Percentiles rank a stretch among this genome's conserved stretches.
These are phyloP conservation scores for Muscina levida DNA, from an alignment of 2,888 invertebrate genomes.

Conservation along the genomic window DNA sequence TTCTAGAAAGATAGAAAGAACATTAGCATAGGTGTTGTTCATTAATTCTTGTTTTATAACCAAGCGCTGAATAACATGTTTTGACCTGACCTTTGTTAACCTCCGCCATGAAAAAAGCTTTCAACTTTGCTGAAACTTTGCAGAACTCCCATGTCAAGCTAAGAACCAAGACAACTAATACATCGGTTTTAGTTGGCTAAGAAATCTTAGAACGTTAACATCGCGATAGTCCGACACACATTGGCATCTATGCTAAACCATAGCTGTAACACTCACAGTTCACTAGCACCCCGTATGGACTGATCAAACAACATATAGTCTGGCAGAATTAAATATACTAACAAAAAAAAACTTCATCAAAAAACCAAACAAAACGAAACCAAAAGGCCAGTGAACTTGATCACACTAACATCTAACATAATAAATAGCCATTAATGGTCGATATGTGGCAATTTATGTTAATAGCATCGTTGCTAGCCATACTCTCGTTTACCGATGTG, in stretches of 20 bases:
- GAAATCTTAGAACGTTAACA: constrained; percentile 52
- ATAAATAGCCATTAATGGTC: not conserved
- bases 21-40: too few relatives aligned
- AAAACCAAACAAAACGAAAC: not conserved
- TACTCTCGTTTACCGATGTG: constrained; percentile 2
- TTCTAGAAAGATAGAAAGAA: not conserved
- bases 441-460: constrained; percentile 41
- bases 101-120: constrained; percentile 21
- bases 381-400: constrained; percentile 68
- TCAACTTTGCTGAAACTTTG: not conserved
- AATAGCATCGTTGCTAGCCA: constrained; percentile 6
- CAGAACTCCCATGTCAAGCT: not conserved
- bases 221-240: not conserved
- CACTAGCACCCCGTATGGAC: too few relatives aligned
- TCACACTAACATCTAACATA: constrained; percentile 19
- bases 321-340: not conserved
- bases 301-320: too few relatives aligned
- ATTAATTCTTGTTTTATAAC: too few relatives aligned
- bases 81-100: constrained; percentile 41
- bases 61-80: constrained; percentile 22
- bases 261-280: too few relatives aligned
- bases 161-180: constrained; percentile 4
- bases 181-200: constrained; percentile 52
- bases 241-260: too few relatives aligned
- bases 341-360: not conserved